Evolutionary conservation across 2,888 invertebrate species (phyloP).

Genomic region (Odontocolon sp.): DNA sequence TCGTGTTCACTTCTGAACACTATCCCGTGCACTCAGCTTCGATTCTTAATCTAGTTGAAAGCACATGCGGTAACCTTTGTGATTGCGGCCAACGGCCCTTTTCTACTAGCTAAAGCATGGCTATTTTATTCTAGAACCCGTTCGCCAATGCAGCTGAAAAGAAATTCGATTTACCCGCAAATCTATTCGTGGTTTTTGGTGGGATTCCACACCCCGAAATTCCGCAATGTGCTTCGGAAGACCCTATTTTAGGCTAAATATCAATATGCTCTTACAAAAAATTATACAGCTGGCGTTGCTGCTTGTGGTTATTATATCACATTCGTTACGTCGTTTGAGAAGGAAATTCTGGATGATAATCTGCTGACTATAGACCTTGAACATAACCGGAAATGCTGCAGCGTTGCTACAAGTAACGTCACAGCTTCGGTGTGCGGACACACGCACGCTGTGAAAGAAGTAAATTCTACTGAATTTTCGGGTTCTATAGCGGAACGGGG

Average conservation of each 20-base stretch:
- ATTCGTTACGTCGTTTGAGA: conserved; percentile 10
- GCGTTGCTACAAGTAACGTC: conserved; percentile 33
- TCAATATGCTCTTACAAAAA: too few species aligned
- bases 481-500: conserved; percentile 66
- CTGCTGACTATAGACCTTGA: conserved; percentile 55
- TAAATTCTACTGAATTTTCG: conserved; percentile 74
- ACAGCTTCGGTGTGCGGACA: conserved; percentile 14
- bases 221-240: background rate
- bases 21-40: conserved; percentile 63
- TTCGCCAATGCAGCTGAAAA: background rate
- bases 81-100: conserved; percentile 19
- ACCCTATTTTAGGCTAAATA: background rate
- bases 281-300: background rate
- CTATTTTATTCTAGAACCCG: background rate
- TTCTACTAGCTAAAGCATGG: background rate
- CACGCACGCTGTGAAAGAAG: conserved; percentile 60
- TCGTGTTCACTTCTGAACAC: conserved; percentile 7
- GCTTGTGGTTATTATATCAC: background rate
- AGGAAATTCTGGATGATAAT: conserved; percentile 59
- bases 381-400: conserved; percentile 64
- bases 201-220: background rate
- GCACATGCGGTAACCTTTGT: conserved; percentile 68
- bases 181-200: background rate
- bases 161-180: background rate
- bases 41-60: conserved; percentile 77